These are phyloP conservation scores for Cylindroiulus punctatus DNA, from an alignment of 2,888 invertebrate species.

Conservation along the genomic window DNA sequence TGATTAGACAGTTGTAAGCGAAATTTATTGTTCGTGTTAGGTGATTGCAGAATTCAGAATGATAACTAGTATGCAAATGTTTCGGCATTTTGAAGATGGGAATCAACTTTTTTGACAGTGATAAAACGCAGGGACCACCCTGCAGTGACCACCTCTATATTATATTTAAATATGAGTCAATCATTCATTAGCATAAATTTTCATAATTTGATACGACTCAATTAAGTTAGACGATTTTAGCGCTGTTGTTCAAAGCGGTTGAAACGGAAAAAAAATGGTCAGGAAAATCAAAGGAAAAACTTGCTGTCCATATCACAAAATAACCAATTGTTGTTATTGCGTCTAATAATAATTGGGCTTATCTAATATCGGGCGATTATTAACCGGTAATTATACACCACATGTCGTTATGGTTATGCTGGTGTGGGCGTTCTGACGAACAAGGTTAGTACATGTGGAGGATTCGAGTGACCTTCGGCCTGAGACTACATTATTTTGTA, in stretches of 20 bases:
- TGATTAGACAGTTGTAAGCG: background rate
- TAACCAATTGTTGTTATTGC: background rate
- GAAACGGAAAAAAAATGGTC: background rate
- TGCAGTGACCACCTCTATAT: background rate
- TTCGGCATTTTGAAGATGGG: background rate
- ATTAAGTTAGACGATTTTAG: conserved; percentile 8
- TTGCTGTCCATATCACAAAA: background rate
- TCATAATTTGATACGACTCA: conserved; percentile 22
- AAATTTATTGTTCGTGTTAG: background rate
- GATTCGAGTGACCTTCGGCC: background rate
- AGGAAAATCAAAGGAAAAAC: background rate
- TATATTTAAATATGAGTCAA: background rate
- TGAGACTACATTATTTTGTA: background rate
- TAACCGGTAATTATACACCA: background rate
- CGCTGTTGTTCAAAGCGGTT: background rate
- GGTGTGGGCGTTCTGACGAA: background rate
- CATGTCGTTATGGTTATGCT: background rate
- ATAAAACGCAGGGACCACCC: background rate
- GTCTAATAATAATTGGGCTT: background rate
- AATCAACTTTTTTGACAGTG: background rate
- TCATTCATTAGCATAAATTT: conserved; percentile 22
- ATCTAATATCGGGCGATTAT: conserved; percentile 12
- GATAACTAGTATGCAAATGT: conserved; percentile 1
- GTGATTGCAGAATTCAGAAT: background rate
- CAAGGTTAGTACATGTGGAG: background rate